Conservation (phyloP, 2,113 vertebrate genomes). For the Actenoides hombroni region DNA sequence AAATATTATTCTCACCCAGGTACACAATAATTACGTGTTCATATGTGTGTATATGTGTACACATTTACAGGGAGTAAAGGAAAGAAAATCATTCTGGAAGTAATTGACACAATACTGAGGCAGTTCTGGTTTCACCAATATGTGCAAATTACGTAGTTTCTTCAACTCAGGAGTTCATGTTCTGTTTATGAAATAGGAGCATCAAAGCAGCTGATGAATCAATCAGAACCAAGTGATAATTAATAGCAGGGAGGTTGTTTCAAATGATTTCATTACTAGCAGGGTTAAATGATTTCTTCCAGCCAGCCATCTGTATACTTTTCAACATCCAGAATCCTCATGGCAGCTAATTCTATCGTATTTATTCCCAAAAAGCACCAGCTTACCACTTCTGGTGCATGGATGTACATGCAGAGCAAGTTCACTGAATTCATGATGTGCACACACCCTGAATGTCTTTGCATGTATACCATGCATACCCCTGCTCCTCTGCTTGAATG, state of each 20-base stretch:
- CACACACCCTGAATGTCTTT: neutral
- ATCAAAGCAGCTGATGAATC: conserved; percentile 36
- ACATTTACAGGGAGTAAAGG: neutral
- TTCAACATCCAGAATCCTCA: neutral
- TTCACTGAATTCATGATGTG: neutral
- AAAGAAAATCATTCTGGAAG: neutral
- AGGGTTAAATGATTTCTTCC: conserved; percentile 53
- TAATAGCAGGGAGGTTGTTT: conserved; percentile 37
- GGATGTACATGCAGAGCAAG: neutral
- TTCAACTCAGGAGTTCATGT: conserved; percentile 9
- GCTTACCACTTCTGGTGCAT: neutral
- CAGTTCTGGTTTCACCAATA: neutral
- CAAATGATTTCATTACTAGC: conserved; percentile 41
- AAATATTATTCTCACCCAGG: neutral
- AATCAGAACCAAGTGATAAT: conserved; percentile 55
- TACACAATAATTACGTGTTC: neutral
- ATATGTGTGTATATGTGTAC: neutral
- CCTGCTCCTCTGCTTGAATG: neutral
- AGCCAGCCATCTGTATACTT: neutral
- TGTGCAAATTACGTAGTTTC: neutral
- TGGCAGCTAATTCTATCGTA: neutral
- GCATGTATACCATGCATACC: neutral
- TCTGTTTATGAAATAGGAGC: conserved; percentile 42
- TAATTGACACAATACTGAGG: neutral
- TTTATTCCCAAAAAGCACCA: neutral